Conservation (phyloP, 2,797 vertebrate genomes). For the Acanthurus lineatus region DNA sequence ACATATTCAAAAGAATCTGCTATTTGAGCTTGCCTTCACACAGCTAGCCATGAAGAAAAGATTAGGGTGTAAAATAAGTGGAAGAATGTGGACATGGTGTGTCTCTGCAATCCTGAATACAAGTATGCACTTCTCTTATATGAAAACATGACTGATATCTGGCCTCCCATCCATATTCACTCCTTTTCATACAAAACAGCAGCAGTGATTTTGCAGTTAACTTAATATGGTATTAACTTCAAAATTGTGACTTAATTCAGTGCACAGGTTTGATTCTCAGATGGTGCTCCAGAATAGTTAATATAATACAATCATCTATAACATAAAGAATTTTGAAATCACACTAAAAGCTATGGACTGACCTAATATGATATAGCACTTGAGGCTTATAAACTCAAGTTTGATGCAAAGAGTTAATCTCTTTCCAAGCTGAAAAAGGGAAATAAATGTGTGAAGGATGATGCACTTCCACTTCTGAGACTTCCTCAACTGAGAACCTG, state of each 20-base stretch:
- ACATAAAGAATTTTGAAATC: constrained; percentile 5
- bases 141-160: too few relatives aligned
- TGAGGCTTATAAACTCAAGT: constrained; percentile 31
- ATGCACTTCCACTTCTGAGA: constrained; percentile 47
- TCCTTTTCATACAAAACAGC: neutral
- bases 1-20: neutral
- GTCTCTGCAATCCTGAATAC: neutral
- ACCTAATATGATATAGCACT: constrained; percentile 13
- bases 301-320: constrained; percentile 14
- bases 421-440: constrained; percentile 30
- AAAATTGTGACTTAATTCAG: too few relatives aligned
- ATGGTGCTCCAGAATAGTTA: neutral
- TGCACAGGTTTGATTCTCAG: neutral
- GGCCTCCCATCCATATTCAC: too few relatives aligned
- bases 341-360: constrained; percentile 13
- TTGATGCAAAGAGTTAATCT: constrained; percentile 49
- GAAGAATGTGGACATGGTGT: neutral
- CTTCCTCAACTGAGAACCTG: constrained; percentile 46
- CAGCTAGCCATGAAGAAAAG: neutral
- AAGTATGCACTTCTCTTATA: too few relatives aligned
- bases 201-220: too few relatives aligned
- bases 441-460: constrained; percentile 49
- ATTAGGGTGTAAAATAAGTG: neutral
- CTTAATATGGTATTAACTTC: too few relatives aligned
- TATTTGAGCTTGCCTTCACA: neutral